These are phyloP conservation scores for Poeciliopsis turrubarensis DNA, from an alignment of 2,113 vertebrate species.

Conservation along the genomic window DNA sequence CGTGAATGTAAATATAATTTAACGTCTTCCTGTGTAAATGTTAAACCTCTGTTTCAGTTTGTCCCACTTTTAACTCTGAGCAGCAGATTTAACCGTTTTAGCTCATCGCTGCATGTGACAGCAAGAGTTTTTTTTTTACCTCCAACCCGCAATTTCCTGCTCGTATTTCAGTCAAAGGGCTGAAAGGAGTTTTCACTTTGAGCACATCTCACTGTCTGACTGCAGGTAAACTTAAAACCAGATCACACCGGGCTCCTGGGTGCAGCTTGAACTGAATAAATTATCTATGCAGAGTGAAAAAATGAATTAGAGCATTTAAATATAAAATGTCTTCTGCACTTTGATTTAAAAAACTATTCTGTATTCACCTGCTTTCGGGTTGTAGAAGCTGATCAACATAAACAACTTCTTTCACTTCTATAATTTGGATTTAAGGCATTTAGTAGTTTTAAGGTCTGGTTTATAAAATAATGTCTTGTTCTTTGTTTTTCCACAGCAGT, in stretches of 20 bases:
- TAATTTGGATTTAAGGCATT: not conserved
- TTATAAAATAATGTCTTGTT: too few relatives aligned
- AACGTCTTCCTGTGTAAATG: not conserved
- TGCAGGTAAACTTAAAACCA: constrained; percentile 10
- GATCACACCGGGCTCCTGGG: not conserved
- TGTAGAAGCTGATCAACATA: not conserved
- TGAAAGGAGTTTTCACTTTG: not conserved
- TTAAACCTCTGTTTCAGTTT: not conserved
- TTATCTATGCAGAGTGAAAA: not conserved
- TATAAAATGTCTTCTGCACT: not conserved
- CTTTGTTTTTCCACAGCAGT: too few relatives aligned
- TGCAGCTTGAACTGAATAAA: not conserved
- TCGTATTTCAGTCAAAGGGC: not conserved
- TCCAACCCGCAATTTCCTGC: constrained; percentile 13
- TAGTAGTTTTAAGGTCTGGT: not conserved
- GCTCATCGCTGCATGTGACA: not conserved
- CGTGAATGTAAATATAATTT: not conserved
- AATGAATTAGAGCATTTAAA: not conserved
- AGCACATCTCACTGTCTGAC: constrained; percentile 7
- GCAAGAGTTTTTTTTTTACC: not conserved
- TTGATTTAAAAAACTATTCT: not conserved
- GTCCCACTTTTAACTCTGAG: constrained; percentile 22
- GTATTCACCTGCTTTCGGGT: not conserved
- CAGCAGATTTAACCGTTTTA: constrained; percentile 1
- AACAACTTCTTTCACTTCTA: not conserved